Percentiles rank a stretch among this genome's conserved stretches.
These are phyloP conservation scores for Scyliorhinus canicula DNA, from an alignment of 2,797 vertebrate species.

Conservation along the genomic window DNA sequence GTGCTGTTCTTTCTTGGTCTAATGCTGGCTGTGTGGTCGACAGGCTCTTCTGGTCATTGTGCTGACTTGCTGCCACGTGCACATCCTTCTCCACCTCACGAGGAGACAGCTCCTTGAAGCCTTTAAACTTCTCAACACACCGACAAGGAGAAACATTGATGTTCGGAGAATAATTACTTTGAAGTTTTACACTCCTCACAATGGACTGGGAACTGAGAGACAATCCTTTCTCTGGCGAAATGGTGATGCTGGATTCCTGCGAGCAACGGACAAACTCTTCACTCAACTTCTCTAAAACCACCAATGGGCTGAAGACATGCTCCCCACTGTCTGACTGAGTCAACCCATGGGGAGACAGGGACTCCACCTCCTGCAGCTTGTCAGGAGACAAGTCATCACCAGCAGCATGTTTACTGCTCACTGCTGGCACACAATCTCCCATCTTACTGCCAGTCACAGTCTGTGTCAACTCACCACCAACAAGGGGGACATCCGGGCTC, in stretches of 20 bases:
- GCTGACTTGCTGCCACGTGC: neutral
- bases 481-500: neutral
- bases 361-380: slow-evolving; percentile 50
- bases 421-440: neutral
- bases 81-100: neutral
- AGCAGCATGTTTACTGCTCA: slow-evolving; percentile 46
- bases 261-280: slow-evolving; percentile 64
- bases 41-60: neutral
- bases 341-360: slow-evolving; percentile 46
- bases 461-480: neutral
- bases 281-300: slow-evolving; percentile 64
- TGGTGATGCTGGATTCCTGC: slow-evolving; percentile 53
- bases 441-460: neutral
- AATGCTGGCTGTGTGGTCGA: neutral
- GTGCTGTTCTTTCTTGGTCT: neutral
- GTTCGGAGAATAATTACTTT: neutral
- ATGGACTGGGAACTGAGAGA: slow-evolving; percentile 41
- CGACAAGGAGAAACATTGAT: slow-evolving; percentile 38
- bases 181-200: neutral
- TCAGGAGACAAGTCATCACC: slow-evolving; percentile 49
- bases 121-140: slow-evolving; percentile 38
- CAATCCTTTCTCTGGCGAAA: slow-evolving; percentile 62
- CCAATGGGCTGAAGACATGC: slow-evolving; percentile 51
- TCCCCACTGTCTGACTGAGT: slow-evolving; percentile 47
- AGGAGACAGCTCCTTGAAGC: neutral